Evolutionary conservation across 2,888 invertebrate genomes (phyloP), one percentile per base, ranked within the genome.

Genomic region (Chaetogeoica ovagalla): DNA sequence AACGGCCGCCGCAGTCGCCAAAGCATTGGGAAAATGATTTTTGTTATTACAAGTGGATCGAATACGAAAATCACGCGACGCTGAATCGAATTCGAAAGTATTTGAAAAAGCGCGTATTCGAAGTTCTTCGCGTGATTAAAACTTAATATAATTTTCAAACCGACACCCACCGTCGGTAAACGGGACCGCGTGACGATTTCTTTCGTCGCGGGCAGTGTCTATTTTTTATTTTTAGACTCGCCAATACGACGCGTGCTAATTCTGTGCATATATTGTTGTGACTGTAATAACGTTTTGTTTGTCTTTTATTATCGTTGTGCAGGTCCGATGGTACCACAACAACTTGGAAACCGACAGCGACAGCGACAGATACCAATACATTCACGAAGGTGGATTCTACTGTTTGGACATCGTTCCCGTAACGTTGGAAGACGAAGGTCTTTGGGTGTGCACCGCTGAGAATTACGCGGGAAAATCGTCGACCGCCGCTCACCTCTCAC

Each of bases 291-390:
- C 2, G n/a, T 70, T n/a, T 30, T 30, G 30, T 30, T 30, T 9
- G n/a, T n/a, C n/a, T n/a, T n/a, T n/a, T n/a, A n/a, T n/a, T n/a
- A n/a, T 69, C 74, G 11, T 37, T 15, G 62, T 59, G 9, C 84
- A 96, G 95, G 91, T 96, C 84, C 93, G 92, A 84, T 96, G 96
- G 94, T 93, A 92, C 86, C 91, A 93, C 84, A 94, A 96, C 86
- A 94, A 95, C 86, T 89, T 91, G 60, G 90, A 90, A 73, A 88
- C 96, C 83, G 91, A 92, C 85, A 91, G 91, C n/a, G n/a, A n/a
- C n/a, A n/a, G n/a, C 82, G 92, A 94, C 86, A 89, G 94, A 84
- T 91, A 93, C 83, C 90, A 91, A 68, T 89, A 93, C 84, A 91
- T 92, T 23, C 91, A 93, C 84, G 95, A 95, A 85, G 94, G 94